Evolutionary conservation across 92 coral and sea anemone species (phyloP).

Genomic region (Epizoanthus scotinus): DNA sequence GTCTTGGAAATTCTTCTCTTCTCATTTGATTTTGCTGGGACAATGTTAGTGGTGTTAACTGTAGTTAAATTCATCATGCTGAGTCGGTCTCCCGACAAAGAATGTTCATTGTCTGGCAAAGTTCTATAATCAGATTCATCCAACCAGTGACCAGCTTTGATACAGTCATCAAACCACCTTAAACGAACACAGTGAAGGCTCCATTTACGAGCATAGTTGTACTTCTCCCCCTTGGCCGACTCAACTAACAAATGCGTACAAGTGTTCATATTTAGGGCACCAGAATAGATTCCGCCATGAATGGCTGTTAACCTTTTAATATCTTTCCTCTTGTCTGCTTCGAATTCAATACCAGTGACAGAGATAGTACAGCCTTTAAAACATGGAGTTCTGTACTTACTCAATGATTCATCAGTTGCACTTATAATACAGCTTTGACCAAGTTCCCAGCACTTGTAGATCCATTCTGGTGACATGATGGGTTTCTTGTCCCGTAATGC

Average conservation of each 20-base stretch:
- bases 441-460: slow-evolving; percentile 74
- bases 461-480: slow-evolving; percentile 86
- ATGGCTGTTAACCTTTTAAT: slow-evolving; percentile 55
- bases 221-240: slow-evolving; percentile 84
- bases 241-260: slow-evolving; percentile 92
- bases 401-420: slow-evolving; percentile 72
- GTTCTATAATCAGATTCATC: slow-evolving; percentile 74
- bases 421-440: slow-evolving; percentile 56
- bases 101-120: slow-evolving; percentile 61
- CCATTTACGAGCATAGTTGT: slow-evolving; percentile 88
- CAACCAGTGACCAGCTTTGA: slow-evolving; percentile 82
- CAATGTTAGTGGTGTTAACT: slow-evolving; percentile 44
- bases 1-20: slow-evolving; percentile 54
- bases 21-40: slow-evolving; percentile 40
- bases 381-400: slow-evolving; percentile 70
- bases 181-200: slow-evolving; percentile 83
- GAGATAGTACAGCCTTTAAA: slow-evolving; percentile 90
- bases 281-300: slow-evolving; percentile 88
- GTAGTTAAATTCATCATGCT: slow-evolving; percentile 48
- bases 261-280: slow-evolving; percentile 81
- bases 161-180: slow-evolving; percentile 91
- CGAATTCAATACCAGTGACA: slow-evolving; percentile 92
- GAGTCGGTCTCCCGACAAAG: slow-evolving; percentile 60
- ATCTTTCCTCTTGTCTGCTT: slow-evolving; percentile 69
- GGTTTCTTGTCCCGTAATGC: slow-evolving; percentile 79